Percentiles rank a stretch among this genome's conserved stretches.
These are phyloP conservation scores for Vanessa cardui DNA, from an alignment of 2,888 invertebrate species.

Conservation along the genomic window DNA sequence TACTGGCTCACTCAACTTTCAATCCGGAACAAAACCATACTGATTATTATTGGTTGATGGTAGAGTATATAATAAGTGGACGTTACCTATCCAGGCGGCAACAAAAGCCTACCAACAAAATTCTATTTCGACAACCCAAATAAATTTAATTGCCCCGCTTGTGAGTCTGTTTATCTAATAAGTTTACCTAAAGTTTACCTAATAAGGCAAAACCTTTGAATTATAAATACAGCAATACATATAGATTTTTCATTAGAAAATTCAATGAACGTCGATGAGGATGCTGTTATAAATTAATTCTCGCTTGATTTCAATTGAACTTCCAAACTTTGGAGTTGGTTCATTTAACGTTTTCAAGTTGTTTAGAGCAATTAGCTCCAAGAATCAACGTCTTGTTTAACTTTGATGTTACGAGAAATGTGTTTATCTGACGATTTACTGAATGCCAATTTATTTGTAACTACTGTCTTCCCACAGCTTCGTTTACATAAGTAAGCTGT, in stretches of 20 bases:
- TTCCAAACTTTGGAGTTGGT: constrained; percentile 35
- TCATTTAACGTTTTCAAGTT: constrained; percentile 39
- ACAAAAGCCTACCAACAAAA: too few relatives aligned
- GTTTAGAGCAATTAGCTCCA: constrained; percentile 41
- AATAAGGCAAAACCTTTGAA: too few relatives aligned
- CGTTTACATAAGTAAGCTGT: neutral
- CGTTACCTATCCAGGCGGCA: too few relatives aligned
- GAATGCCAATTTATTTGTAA: constrained; percentile 2
- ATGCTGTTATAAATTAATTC: constrained; percentile 33
- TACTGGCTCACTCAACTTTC: too few relatives aligned
- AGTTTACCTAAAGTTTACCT: too few relatives aligned
- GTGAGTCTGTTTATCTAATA: too few relatives aligned
- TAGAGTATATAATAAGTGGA: too few relatives aligned
- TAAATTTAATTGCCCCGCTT: too few relatives aligned
- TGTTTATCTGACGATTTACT: constrained; percentile 29
- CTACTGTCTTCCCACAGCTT: neutral
- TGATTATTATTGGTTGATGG: too few relatives aligned
- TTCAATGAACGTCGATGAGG: constrained; percentile 16
- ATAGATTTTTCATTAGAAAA: neutral
- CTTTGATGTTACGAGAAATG: constrained; percentile 37
- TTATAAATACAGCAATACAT: too few relatives aligned
- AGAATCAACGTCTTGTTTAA: constrained; percentile 40
- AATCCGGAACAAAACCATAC: too few relatives aligned
- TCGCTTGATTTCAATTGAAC: constrained; percentile 29
- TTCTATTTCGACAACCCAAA: too few relatives aligned